Conservation (phyloP, 1,140 invertebrate genomes). For the Drosophila dunni region DNA sequence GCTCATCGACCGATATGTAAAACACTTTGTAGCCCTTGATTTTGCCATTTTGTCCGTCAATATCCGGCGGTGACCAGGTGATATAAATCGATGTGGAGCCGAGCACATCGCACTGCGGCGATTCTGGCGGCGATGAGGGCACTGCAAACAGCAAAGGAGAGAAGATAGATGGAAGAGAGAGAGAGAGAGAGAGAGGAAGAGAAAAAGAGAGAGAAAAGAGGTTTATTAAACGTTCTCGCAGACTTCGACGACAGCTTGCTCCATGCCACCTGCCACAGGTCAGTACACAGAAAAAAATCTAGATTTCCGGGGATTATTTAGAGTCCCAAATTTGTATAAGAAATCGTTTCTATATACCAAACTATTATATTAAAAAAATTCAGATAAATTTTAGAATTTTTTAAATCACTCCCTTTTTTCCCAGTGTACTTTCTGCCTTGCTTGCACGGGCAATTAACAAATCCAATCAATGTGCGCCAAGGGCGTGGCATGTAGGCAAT, state of each 20-base stretch:
- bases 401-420: no score
- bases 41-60: slow-evolving; percentile 93
- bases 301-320: no score
- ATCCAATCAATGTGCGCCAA: slow-evolving; percentile 74
- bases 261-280: background rate
- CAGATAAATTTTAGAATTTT: no score
- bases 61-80: slow-evolving; percentile 93
- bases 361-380: no score
- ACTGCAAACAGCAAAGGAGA: slow-evolving; percentile 85
- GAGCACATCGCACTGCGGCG: slow-evolving; percentile 90
- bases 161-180: background rate
- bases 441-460: slow-evolving; percentile 77
- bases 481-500: background rate
- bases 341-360: no score
- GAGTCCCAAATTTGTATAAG: no score
- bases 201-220: slow-evolving; percentile 5
- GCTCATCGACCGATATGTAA: slow-evolving; percentile 89
- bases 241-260: slow-evolving; percentile 15
- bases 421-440: slow-evolving; percentile 24
- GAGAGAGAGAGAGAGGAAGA: no score
- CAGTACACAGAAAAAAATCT: background rate
- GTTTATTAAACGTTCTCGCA: slow-evolving; percentile 68
- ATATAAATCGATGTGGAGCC: slow-evolving; percentile 93
- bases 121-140: slow-evolving; percentile 91
- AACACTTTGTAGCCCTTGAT: slow-evolving; percentile 95